These are phyloP conservation scores for Butastur rufipennis DNA, from an alignment of 2,113 vertebrate species.

Conservation along the genomic window DNA sequence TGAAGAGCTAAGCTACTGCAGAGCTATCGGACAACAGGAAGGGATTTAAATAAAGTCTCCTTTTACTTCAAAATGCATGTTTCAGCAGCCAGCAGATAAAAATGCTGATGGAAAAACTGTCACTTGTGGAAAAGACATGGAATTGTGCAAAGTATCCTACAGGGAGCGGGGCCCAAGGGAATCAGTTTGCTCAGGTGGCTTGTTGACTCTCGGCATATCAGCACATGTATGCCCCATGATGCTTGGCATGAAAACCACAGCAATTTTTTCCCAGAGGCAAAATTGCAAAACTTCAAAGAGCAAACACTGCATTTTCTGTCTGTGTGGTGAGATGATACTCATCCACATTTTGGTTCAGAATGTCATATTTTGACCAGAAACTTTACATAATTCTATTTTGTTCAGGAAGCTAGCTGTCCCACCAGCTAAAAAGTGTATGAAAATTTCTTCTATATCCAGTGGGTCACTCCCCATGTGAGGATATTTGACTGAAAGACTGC, in stretches of 20 bases:
- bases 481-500: background rate
- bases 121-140: background rate
- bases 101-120: background rate
- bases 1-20: background rate
- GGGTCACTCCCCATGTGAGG: background rate
- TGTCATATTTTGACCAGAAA: background rate
- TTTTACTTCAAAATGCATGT: background rate
- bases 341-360: background rate
- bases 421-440: background rate
- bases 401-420: background rate
- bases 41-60: background rate
- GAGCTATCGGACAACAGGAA: background rate
- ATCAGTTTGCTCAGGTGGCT: background rate
- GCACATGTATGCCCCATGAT: too few relatives aligned
- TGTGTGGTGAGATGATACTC: background rate
- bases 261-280: background rate
- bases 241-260: background rate
- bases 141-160: background rate
- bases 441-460: background rate
- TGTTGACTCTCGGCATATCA: background rate
- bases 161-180: background rate
- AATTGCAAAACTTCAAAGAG: background rate
- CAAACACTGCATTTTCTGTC: background rate
- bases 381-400: background rate
- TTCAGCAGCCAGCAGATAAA: background rate